Evolutionary conservation across 2,888 invertebrate genomes (phyloP).

Genomic region (Lampropteryx suffumata): DNA sequence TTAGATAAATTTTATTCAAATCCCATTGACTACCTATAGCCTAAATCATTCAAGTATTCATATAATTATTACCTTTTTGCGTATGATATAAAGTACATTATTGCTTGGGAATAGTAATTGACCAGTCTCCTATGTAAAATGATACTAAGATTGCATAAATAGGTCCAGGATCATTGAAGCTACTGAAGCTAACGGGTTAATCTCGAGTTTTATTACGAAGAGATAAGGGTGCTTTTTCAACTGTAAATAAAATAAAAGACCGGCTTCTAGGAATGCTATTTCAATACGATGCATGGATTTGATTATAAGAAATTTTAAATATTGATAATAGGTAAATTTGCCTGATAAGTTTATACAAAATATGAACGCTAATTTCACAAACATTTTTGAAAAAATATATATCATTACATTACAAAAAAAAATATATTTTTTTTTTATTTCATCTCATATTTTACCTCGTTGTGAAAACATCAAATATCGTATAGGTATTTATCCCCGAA

Average conservation of each 20-base stretch:
- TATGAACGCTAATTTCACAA: no score
- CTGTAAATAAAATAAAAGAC: constrained; percentile 7
- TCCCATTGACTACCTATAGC: constrained; percentile 9
- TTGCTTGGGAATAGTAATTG: constrained; percentile 29
- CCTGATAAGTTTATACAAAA: no score
- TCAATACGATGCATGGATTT: constrained; percentile 21
- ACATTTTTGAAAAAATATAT: no score
- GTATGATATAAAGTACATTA: constrained; percentile 23
- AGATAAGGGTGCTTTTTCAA: constrained; percentile 24
- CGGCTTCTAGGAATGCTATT: constrained; percentile 33
- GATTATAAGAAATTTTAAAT: constrained; percentile 15
- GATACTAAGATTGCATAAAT: constrained; percentile 33
- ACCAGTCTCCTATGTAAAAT: constrained; percentile 37
- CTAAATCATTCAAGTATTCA: not conserved
- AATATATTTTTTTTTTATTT: no score
- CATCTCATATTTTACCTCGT: no score
- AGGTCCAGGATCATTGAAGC: constrained; percentile 22
- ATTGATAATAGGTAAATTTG: constrained; percentile 1
- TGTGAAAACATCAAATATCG: no score
- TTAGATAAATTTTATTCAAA: constrained; percentile 22
- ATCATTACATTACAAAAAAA: no score
- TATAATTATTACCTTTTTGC: not conserved
- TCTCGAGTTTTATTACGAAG: constrained; percentile 22
- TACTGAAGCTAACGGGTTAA: not conserved
- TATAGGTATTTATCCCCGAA: no score